Base-by-base conservation (phyloP, 2,888 invertebrate genomes). In the Xanthia togata region DNA sequence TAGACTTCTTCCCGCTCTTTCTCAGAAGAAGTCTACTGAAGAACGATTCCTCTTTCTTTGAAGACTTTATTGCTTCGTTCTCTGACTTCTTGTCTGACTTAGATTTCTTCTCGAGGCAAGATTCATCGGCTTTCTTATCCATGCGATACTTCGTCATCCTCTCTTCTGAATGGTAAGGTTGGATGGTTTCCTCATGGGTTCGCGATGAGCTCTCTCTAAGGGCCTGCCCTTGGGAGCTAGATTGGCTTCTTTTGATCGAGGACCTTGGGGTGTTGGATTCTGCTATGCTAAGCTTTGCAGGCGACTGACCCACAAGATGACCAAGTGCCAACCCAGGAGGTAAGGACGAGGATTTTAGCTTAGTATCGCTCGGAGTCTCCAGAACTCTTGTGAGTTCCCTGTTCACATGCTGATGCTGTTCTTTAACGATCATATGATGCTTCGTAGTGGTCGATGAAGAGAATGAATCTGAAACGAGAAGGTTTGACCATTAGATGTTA, bases 1-100 rank as follows among this genome's bases (percentile, higher is more conserved):
- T 97, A 79, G 97, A 97, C 92, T 98, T 98, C 90, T 98, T 98
- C 50, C 97, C 98, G 74, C 98, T 98, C 88, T 97, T 97, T 86
- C 98, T 97, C 60, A 98, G 96, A 63, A 98, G 96, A 73, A 98
- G 93, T 82, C 98, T 96, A 76, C 97, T 97, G 90, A 98, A 97
- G 92, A 97, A 97, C 82, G 97, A 96, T 91, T 97, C 94, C 90
- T 97, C 97, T 91, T 97, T 96, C 93, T 97, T 97, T 73, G 93
- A 92, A 88, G 95, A 88, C 92, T 96, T 87, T 91, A 96, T 93
- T 84, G 95, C 92, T 95, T 97, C 96, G 82, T 96, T 96, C 81
- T 96, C 96, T 53, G 93, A 92, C 89, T 94, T 96, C 89, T 96
- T 96, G 73, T 96, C 96, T 84, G 96, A 95, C 91, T 95, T 95